Evolutionary conservation across 2,888 invertebrate species (phyloP).

Genomic region (Noctua pronuba): DNA sequence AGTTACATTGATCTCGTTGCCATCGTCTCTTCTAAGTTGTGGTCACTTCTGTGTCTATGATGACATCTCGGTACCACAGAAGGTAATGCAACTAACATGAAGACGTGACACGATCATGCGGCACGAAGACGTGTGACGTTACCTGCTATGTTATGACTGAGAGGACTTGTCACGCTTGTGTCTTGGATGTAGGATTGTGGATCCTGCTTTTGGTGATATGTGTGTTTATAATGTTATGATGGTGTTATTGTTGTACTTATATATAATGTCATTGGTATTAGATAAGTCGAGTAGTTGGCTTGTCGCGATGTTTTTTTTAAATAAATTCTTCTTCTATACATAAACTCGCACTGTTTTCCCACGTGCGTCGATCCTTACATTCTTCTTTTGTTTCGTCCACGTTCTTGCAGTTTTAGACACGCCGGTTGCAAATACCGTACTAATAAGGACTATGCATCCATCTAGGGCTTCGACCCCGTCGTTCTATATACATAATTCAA

Average conservation of each 20-base stretch:
- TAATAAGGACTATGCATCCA: no score
- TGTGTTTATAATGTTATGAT: background rate
- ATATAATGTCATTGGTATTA: no score
- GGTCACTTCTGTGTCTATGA: background rate
- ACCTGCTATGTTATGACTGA: background rate
- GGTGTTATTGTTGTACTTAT: background rate
- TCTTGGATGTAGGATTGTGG: background rate
- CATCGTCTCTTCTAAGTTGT: background rate
- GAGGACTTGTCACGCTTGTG: background rate
- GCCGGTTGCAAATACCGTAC: no score
- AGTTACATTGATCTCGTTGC: background rate
- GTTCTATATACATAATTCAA: no score
- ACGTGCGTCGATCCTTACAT: no score
- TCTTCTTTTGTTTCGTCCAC: background rate
- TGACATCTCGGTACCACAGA: background rate
- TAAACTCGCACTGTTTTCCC: no score
- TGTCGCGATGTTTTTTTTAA: no score
- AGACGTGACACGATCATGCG: background rate
- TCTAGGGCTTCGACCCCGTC: no score
- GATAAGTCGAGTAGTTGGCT: no score
- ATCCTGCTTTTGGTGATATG: background rate
- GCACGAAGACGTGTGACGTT: background rate
- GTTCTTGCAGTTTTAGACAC: no score
- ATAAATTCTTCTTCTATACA: no score
- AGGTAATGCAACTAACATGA: background rate